These are phyloP conservation scores for Polypedilum vanderplanki DNA, from an alignment of 1,140 invertebrate species.

Conservation along the genomic window DNA sequence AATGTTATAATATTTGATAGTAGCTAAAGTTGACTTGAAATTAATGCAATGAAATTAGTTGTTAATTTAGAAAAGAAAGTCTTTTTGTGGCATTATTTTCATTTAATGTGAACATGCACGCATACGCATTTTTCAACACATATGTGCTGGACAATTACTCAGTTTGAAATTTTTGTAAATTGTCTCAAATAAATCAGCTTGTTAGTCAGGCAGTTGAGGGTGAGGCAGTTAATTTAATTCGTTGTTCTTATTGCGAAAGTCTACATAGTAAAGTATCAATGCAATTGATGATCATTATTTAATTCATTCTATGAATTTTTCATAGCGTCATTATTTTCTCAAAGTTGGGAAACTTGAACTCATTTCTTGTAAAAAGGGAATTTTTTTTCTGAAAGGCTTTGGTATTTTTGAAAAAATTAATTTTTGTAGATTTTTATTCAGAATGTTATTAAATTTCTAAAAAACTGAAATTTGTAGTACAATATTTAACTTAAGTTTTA, in stretches of 20 bases:
- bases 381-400: no score
- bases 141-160: not conserved
- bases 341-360: no score
- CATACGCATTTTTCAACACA: not conserved
- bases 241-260: not conserved
- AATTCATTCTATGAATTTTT: not conserved
- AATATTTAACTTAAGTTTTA: no score
- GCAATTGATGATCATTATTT: slow-evolving; percentile 2
- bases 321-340: not conserved
- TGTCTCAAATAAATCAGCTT: slow-evolving; percentile 21
- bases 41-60: slow-evolving; percentile 23
- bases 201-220: no score
- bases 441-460: no score
- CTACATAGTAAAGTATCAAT: not conserved
- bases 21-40: not conserved
- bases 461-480: no score
- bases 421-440: no score
- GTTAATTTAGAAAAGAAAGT: slow-evolving; percentile 26
- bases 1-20: no score
- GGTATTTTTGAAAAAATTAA: no score
- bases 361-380: no score
- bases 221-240: no score
- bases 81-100: slow-evolving; percentile 2
- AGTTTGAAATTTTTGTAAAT: not conserved
- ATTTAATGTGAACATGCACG: slow-evolving; percentile 23